Percentiles rank a stretch among this genome's conserved stretches.
These are phyloP conservation scores for Hirtodrosophila histrioides DNA, from an alignment of 2,888 invertebrate genomes.

Conservation along the genomic window DNA sequence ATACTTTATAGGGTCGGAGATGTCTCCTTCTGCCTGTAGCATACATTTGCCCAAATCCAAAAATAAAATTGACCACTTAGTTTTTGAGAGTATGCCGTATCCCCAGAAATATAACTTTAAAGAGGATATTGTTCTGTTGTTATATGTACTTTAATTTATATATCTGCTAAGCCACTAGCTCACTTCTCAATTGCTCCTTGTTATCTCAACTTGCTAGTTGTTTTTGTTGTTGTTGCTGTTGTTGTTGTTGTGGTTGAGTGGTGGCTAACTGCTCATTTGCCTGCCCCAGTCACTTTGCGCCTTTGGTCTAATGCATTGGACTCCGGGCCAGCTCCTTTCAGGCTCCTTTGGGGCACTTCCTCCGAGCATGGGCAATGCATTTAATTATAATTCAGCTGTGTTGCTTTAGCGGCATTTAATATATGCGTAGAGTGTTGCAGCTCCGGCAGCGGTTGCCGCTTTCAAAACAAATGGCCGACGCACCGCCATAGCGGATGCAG, in stretches of 20 bases:
- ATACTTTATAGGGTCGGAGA: too few species aligned
- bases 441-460: constrained; percentile 63
- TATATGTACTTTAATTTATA: too few species aligned
- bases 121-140: not conserved
- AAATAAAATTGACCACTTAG: too few species aligned
- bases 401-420: constrained; percentile 67
- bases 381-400: constrained; percentile 60
- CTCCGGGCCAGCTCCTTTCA: constrained; percentile 1
- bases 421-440: constrained; percentile 69
- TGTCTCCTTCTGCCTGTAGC: too few species aligned
- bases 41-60: too few species aligned
- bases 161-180: not conserved
- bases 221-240: not conserved
- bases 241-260: constrained; percentile 1
- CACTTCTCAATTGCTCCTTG: not conserved
- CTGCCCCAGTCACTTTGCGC: constrained; percentile 8
- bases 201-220: constrained; percentile 16
- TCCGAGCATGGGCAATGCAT: constrained; percentile 37
- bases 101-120: too few species aligned
- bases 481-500: constrained; percentile 69
- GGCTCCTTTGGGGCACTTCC: constrained; percentile 15
- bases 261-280: constrained; percentile 41
- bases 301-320: constrained; percentile 17
- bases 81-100: too few species aligned
- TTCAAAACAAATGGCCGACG: constrained; percentile 70